Evolutionary conservation across 2,113 vertebrate genomes (phyloP), one percentile per base, ranked within the genome.

Genomic region (Triplophysa dalaica): DNA sequence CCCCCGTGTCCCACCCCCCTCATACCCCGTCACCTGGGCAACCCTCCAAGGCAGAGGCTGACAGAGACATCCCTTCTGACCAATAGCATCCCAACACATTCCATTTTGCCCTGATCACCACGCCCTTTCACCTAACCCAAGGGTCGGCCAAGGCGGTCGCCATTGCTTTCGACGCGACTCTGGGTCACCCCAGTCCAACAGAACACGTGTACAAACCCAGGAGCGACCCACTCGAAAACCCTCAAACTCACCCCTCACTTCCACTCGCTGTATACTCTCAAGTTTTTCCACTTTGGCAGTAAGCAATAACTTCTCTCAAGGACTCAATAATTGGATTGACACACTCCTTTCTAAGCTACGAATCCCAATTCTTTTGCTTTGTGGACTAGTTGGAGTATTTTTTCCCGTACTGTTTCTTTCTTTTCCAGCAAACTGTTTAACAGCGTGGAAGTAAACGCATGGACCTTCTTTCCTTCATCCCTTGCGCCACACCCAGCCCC

Each of bases 31-130:
- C 95, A 67, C 95, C 95, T 5, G 94, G 95, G 90, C 94, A 96
- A 80, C 93, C 94, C 1, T 93, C 91, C 81, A 96, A 96, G 93
- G 92, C 95, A 60, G 96, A 97, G 90, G 91, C 94, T 81, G 96
- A 97, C 94, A 96, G 95, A 96, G 96, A 97, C 90, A 93, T 95
- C 90, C 93, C 95, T 85, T 93, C 95, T 81, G 95, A 97, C 93
- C 96, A 96, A 92, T 97, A 96, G 93, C 94, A 91, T 75, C 88
- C 86, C 86, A 87, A 85, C 89, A 92, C 92, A 94, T 94, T 94
- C 92, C 92, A 85, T 88, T 86, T 75, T 78, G 69, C 69, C 83
- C 83, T 77, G 29, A 78, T 75, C 58, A 68, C 43, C 8, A 81
- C 75, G 65, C 83, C 80, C 83, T 76, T 82, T 75, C 66, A 54